Base-by-base conservation (phyloP, 2,797 vertebrate genomes). In the Ptychobarbus kaznakovi region DNA sequence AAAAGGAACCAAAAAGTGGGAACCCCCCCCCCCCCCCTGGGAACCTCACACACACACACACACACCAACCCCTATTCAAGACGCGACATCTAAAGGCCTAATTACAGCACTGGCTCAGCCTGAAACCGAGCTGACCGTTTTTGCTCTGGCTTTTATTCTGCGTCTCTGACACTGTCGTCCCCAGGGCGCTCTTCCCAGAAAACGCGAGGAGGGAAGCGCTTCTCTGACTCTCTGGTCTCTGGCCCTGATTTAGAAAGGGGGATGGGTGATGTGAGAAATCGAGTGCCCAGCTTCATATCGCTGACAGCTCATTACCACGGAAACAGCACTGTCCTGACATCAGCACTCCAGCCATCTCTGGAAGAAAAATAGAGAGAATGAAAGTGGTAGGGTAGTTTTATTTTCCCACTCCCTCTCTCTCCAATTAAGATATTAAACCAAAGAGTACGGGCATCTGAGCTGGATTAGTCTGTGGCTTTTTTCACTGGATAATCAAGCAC, bases 281-380 rank as follows among this genome's bases (percentile, higher is more conserved):
- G 90, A 93, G 91, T 88, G 90, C 89, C 91, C 91, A 92, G 94
- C 92, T 94, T 95, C 94, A 94, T 94, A 93, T 95, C 92, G 90
- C 89, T 94, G 95, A 95, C 95, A 96, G 94, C 94, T 96, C 95
- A 95, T 96, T 96, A 95, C 93, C 93, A 94, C 91, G 84, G 93
- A 94, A 95, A 95, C 94, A 93, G 94, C 93, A 90, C 91, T 92
- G 90, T 92, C 91, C 92, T 92, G 93, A 92, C 93, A 93, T 94
- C 92, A 92, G 91, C 92, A 92, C 92, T 89, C 92, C 87, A 79
- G 86, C 83, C 86, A 79, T 90, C 89, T 91, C 87, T 88, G 84
- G 87, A 90, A 90, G 90, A 92, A 82, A 87, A 87, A 86, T 84
- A 84, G 74, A 88, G 85, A 83, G 70, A 68, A 82, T 53, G 80